These are phyloP conservation scores for Nemotelus pantherinus DNA, from an alignment of 2,888 invertebrate genomes.

Conservation along the genomic window DNA sequence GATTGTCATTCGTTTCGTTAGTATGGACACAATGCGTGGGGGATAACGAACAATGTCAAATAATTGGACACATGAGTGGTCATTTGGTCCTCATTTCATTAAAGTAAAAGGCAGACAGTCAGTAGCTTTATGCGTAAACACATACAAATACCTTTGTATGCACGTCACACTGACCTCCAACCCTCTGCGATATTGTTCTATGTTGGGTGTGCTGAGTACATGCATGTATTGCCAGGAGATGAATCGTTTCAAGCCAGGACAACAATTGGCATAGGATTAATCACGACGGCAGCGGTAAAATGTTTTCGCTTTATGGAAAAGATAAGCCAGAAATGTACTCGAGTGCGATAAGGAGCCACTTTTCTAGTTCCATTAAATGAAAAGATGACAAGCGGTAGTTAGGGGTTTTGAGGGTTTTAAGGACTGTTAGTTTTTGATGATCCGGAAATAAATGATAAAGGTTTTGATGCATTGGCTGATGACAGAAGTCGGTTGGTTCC, in stretches of 20 bases:
- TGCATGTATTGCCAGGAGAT: conserved; percentile 3
- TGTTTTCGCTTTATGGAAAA: conserved; percentile 41
- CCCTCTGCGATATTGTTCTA: background rate
- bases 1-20: conserved; percentile 17
- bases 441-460: conserved; percentile 37
- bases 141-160: conserved; percentile 23
- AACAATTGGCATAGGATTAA: conserved; percentile 43
- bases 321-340: conserved; percentile 29
- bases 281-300: conserved; percentile 34
- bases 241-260: conserved; percentile 31
- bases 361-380: conserved; percentile 37
- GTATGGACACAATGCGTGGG: conserved; percentile 23
- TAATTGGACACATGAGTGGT: conserved; percentile 56
- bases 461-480: conserved; percentile 20
- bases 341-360: conserved; percentile 38
- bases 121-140: conserved; percentile 25
- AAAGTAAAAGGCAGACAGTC: conserved; percentile 44
- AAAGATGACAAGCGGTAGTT: conserved; percentile 28
- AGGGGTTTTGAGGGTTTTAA: conserved; percentile 15
- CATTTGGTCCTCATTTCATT: conserved; percentile 53
- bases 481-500: background rate
- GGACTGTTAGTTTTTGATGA: conserved; percentile 41
- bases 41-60: conserved; percentile 53
- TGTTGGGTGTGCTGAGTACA: background rate
- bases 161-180: background rate